Conservation (phyloP, 1,140 invertebrate species). For the Scaptodrosophila lebanonensis region DNA sequence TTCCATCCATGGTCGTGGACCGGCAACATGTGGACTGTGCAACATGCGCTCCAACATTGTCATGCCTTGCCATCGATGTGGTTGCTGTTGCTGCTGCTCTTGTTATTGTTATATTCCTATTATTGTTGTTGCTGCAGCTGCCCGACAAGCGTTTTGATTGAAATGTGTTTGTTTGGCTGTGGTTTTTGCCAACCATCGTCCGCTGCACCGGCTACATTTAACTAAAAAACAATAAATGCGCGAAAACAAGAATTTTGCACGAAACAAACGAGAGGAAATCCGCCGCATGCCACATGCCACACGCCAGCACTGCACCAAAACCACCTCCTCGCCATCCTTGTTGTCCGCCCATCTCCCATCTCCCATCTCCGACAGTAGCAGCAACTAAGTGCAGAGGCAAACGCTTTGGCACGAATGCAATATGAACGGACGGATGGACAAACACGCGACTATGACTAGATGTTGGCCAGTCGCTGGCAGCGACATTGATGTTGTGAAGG, state of each 20-base stretch:
- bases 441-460: neutral
- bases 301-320: no score
- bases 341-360: neutral
- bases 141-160: conserved; percentile 59
- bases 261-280: conserved; percentile 38
- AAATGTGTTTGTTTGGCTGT: conserved; percentile 72
- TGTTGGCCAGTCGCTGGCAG: conserved; percentile 13
- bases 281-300: conserved; percentile 15
- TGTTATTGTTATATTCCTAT: neutral
- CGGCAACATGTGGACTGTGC: no score
- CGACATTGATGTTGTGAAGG: conserved; percentile 34
- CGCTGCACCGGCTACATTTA: neutral
- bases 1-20: conserved; percentile 9
- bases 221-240: conserved; percentile 51
- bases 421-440: conserved; percentile 42
- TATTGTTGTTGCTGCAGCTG: conserved; percentile 20
- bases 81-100: neutral
- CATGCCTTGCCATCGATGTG: neutral
- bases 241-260: conserved; percentile 42
- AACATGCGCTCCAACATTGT: conserved; percentile 52
- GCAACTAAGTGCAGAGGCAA: conserved; percentile 12
- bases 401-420: conserved; percentile 33
- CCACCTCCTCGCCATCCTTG: neutral
- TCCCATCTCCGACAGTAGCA: neutral
- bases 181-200: conserved; percentile 29